These are phyloP conservation scores for Patella caerulea DNA, from an alignment of 2,888 invertebrate species.

Conservation along the genomic window DNA sequence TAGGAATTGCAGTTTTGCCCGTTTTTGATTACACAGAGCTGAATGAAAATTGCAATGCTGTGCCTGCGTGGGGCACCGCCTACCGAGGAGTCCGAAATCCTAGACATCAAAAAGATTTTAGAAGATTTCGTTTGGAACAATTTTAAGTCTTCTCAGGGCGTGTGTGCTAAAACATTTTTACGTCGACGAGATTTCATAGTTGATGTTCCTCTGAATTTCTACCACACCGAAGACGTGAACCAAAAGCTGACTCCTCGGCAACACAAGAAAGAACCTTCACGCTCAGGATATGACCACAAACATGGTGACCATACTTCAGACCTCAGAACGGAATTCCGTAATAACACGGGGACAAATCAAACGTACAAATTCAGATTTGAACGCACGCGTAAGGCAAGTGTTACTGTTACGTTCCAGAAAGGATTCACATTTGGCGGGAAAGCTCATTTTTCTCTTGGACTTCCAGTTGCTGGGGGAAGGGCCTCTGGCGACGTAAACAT, in stretches of 20 bases:
- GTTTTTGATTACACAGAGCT: not conserved
- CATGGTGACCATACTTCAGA: constrained; percentile 4
- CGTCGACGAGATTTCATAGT: constrained; percentile 30
- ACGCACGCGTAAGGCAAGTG: constrained; percentile 33
- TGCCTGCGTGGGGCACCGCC: constrained; percentile 19
- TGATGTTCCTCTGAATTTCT: constrained; percentile 41
- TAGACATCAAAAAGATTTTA: constrained; percentile 35
- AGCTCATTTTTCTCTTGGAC: constrained; percentile 28
- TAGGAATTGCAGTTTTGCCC: no score
- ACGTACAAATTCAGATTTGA: constrained; percentile 40
- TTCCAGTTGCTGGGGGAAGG: constrained; percentile 27
- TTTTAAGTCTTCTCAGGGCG: constrained; percentile 14
- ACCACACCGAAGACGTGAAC: constrained; percentile 31
- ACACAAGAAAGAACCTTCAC: not conserved
- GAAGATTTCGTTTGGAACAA: constrained; percentile 29
- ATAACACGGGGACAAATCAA: constrained; percentile 33
- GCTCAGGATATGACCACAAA: not conserved
- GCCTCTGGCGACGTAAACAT: constrained; percentile 27
- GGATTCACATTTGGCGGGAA: constrained; percentile 36
- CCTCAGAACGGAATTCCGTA: constrained; percentile 35
- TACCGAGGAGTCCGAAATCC: constrained; percentile 18
- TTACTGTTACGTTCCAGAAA: constrained; percentile 36
- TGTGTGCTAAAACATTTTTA: constrained; percentile 24
- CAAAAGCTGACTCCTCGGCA: not conserved
- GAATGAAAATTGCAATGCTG: constrained; percentile 22